phyloP scores from a whole-genome alignment of 2,113 vertebrate species.

The Ctenomys sociabilis region DNA sequence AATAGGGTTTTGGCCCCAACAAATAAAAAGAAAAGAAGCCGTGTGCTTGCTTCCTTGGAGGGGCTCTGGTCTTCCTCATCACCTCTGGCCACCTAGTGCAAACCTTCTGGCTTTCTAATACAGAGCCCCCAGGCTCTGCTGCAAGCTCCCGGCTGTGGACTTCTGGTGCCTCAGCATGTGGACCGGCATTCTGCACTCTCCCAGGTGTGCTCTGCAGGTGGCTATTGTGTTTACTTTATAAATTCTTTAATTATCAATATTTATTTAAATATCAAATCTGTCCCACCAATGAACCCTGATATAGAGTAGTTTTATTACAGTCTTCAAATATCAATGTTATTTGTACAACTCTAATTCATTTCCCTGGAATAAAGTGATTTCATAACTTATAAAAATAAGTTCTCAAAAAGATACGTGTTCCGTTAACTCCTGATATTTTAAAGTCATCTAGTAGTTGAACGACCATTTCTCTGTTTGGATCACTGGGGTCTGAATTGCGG shows the following conservation, averaged over 20 bases:
- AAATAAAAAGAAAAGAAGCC: not conserved
- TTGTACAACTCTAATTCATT: too few relatives aligned
- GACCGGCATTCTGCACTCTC: not conserved
- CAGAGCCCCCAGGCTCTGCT: not conserved
- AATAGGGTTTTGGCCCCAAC: not conserved
- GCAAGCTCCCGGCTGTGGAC: not conserved
- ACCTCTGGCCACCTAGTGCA: not conserved
- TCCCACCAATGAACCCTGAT: not conserved
- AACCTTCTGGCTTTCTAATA: not conserved
- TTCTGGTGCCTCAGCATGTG: not conserved
- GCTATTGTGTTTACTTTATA: not conserved
- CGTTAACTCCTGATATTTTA: too few relatives aligned
- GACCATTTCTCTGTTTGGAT: too few relatives aligned
- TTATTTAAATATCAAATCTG: not conserved
- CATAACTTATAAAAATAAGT: too few relatives aligned
- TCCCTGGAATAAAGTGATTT: too few relatives aligned
- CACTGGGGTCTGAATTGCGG: too few relatives aligned
- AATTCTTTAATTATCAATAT: not conserved
- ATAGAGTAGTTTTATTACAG: not conserved
- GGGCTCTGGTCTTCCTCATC: too few relatives aligned
- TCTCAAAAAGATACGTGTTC: too few relatives aligned
- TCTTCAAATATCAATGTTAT: too few relatives aligned
- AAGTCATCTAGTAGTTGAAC: too few relatives aligned
- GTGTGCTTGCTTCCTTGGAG: too few relatives aligned
- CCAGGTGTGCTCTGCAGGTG: not conserved